These are phyloP conservation scores for Caerostris extrusa DNA, from an alignment of 1,140 invertebrate genomes.

Conservation along the genomic window DNA sequence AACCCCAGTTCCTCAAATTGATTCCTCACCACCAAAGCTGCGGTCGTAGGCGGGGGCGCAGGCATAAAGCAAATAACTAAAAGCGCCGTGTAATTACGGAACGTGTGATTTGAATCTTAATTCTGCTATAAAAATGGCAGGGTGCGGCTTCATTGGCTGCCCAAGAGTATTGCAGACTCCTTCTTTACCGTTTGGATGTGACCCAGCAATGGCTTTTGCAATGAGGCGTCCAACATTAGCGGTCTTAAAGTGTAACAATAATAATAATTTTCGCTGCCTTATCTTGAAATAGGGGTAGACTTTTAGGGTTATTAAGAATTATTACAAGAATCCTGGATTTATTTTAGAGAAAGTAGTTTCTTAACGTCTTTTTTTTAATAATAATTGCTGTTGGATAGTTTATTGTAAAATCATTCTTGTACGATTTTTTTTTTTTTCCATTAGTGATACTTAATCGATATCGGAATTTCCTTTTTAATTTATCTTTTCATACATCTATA, in stretches of 20 bases:
- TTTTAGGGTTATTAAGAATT: too few species aligned
- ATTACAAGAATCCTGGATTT: too few species aligned
- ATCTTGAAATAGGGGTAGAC: not conserved
- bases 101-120: conserved; percentile 55
- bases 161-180: not conserved
- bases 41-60: not conserved
- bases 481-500: too few species aligned
- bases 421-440: too few species aligned
- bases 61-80: conserved; percentile 46
- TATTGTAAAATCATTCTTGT: too few species aligned
- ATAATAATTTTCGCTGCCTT: not conserved
- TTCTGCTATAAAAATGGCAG: conserved; percentile 2
- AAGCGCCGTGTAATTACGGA: conserved; percentile 42
- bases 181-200: not conserved
- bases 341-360: too few species aligned
- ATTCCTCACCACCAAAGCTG: conserved; percentile 26
- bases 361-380: not conserved
- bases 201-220: not conserved
- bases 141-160: conserved; percentile 19
- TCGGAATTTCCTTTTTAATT: too few species aligned
- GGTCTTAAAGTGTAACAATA: not conserved
- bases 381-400: not conserved
- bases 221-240: not conserved
- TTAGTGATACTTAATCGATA: too few species aligned
- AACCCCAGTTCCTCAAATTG: not conserved